Base-by-base conservation (phyloP, 1,140 invertebrate species). In the Lamellibrachia luymesi region DNA sequence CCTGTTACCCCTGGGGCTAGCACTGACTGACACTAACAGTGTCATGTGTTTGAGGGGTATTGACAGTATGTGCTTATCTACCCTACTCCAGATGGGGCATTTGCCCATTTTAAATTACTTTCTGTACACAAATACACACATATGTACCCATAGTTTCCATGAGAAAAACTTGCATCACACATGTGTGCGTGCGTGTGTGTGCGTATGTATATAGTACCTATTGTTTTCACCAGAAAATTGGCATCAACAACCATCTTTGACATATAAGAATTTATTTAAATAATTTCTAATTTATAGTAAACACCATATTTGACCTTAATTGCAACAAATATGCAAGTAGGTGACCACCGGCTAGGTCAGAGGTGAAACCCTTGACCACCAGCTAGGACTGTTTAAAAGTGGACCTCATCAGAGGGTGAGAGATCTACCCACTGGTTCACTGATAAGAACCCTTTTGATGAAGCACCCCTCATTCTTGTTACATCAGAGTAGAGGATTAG, bases 121-220 rank as follows among this genome's bases (percentile, higher is more conserved):
- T 80, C 64, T 90, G 80, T 90, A n/a, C 38, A 38, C 38, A 38
- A 38, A 38, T 38, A 38, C 38, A 38, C 38, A 38, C 38, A 38
- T 38, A 38, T 38, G 38, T 38, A 38, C 38, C 38, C 38, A 38
- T 38, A 38, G 38, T 38, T 38, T 38, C 38, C 38, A 38, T 38
- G 38, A 38, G 38, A 38, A 38, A 38, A 38, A 38, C 1, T 38
- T 38, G 38, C 38, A 38, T 38, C 38, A 38, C 22, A 22, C 50
- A 25, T 91, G 90, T n/a, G n/a, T 91, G 90, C 50, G 90, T 91
- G 90, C 90, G 90, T 90, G 25, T 91, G 90, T 25, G 25, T 90
- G 90, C 2, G 25, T 90, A 22, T 90, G 90, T 90, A 22, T n/a
- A 91, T 22, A 91, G 22, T 22, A 80, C 64, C 25, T 80, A 80